These are phyloP conservation scores for Drosophila kanapiae DNA, from an alignment of 1,140 invertebrate genomes.

Conservation along the genomic window DNA sequence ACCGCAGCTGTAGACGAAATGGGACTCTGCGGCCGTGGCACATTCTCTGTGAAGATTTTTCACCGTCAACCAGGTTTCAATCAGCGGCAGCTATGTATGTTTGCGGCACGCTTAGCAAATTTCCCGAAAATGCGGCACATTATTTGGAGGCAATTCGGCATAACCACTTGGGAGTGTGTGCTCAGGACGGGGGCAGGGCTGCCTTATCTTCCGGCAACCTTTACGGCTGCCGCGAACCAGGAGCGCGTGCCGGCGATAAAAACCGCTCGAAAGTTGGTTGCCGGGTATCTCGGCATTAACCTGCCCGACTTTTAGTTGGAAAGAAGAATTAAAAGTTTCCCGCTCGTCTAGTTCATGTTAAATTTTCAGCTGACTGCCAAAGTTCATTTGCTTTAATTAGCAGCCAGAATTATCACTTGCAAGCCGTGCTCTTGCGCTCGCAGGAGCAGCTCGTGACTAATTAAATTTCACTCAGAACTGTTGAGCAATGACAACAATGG, in stretches of 20 bases:
- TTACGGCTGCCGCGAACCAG: slow-evolving; percentile 11
- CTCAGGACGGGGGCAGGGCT: neutral
- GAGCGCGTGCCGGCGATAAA: slow-evolving; percentile 43
- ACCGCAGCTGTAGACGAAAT: neutral
- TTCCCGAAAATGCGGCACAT: slow-evolving; percentile 48
- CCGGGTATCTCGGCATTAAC: slow-evolving; percentile 39
- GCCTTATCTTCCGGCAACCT: slow-evolving; percentile 27
- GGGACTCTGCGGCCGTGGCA: too few relatives aligned
- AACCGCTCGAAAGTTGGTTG: slow-evolving; percentile 21
- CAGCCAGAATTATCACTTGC: neutral
- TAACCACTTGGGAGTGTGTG: slow-evolving; percentile 10
- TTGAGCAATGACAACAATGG: slow-evolving; percentile 29
- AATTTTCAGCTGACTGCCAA: slow-evolving; percentile 32
- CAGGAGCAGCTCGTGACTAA: slow-evolving; percentile 21
- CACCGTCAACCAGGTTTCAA: slow-evolving; percentile 29
- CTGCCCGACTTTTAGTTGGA: slow-evolving; percentile 27
- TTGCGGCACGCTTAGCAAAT: slow-evolving; percentile 37
- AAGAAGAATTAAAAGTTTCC: slow-evolving; percentile 65
- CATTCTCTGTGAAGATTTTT: neutral
- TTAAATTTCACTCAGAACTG: slow-evolving; percentile 53
- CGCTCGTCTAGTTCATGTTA: slow-evolving; percentile 18
- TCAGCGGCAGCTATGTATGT: slow-evolving; percentile 24
- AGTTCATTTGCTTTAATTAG: slow-evolving; percentile 36
- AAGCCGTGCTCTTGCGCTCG: neutral
- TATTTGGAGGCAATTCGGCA: slow-evolving; percentile 39